These are phyloP conservation scores for Linepithema humile DNA, from an alignment of 1,140 invertebrate genomes.

Conservation along the genomic window DNA sequence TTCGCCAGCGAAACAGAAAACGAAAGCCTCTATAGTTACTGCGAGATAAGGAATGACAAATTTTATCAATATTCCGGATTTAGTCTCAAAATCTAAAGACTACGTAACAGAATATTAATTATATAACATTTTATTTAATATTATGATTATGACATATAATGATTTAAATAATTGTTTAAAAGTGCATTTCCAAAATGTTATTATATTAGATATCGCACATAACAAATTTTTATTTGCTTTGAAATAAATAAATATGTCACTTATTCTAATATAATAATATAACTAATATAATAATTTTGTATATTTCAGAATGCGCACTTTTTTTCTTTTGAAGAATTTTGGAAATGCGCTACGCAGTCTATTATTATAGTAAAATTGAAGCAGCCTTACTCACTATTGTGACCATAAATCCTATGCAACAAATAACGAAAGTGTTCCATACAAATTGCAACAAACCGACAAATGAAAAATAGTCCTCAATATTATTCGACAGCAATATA, in stretches of 20 bases:
- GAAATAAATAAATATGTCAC: too few species aligned
- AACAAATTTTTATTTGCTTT: neutral
- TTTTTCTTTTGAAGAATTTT: neutral
- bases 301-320: neutral
- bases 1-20: constrained; percentile 56
- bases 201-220: neutral
- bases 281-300: neutral
- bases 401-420: constrained; percentile 40
- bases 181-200: neutral
- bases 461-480: constrained; percentile 29
- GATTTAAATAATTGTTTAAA: neutral
- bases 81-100: constrained; percentile 1
- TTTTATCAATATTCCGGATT: constrained; percentile 15
- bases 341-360: neutral
- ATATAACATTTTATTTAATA: neutral
- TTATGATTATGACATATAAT: neutral
- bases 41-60: constrained; percentile 27
- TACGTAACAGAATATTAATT: neutral
- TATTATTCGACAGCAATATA: constrained; percentile 42
- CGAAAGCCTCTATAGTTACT: constrained; percentile 41
- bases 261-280: too few species aligned
- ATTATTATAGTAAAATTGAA: neutral
- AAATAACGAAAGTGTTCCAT: constrained; percentile 53
- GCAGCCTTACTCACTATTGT: constrained; percentile 45
- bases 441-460: constrained; percentile 51